Evolutionary conservation across 1,140 invertebrate genomes (phyloP), one percentile per base, ranked within the genome.

Genomic region (Caenorhabditis briggsae): DNA sequence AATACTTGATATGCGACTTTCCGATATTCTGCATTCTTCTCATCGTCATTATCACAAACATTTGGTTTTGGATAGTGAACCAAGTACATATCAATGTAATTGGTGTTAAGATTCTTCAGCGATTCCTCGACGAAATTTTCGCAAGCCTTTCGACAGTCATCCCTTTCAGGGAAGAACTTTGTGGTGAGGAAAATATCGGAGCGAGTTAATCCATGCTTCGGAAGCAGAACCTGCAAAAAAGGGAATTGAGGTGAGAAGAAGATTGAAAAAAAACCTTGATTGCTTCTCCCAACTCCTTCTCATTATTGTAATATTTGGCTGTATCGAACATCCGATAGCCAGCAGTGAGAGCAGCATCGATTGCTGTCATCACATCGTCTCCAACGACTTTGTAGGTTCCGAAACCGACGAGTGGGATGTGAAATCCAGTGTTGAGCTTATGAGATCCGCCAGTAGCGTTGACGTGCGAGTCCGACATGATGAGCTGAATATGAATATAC

Each of bases 51-150:
- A 1, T n/a, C 59, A 18, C 59, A 20, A 14, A 56, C 64, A 50
- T 89, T 83, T 2, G 89, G 61, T 74, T 91, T 91, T 33, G 91
- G 91, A 33, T 91, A 91, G 86, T 91, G 91, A 23, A 89, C 59
- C 9, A 89, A 74, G 23, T 87, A 85, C 85, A 89, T 48, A 56
- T 89, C 88, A 59, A 89, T 61, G 41, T 89, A 89, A 70, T 70
- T 41, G 18, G 89, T 89, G 41, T 84, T 23, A 25, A 89, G 86
- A 64, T 59, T 55, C 59, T 85, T 33, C 33, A 89, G 50, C 14
- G 88, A 89, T n/a, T 89, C 88, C 1, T 78, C 85, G 18, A 89
- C 82, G n/a, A 65, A 43, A 61, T 53, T 11, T 23, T 84, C 20
- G 16, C 86, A 43, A n/a, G 14, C 84, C 58, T 87, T 86, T 7